Percentiles rank a stretch among this genome's conserved stretches.
These are phyloP conservation scores for Willowsia nigromaculata DNA, from an alignment of 2,888 invertebrate species.

Conservation along the genomic window DNA sequence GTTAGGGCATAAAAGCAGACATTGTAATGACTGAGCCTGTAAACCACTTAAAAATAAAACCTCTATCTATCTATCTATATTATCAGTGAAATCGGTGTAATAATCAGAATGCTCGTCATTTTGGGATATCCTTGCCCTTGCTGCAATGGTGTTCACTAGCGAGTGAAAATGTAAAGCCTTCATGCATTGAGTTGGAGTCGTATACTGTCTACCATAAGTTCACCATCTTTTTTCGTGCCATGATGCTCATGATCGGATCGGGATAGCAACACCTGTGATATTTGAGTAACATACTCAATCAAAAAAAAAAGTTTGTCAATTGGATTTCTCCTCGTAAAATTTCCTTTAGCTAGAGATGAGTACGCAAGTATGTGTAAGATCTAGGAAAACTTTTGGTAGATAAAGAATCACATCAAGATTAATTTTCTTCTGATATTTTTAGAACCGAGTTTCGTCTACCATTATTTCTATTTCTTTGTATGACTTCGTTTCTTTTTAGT, in stretches of 20 bases:
- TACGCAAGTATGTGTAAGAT: background rate
- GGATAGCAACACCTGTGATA: slow-evolving; percentile 57
- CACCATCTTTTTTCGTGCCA: background rate
- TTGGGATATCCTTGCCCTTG: too few relatives aligned
- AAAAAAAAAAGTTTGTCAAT: slow-evolving; percentile 53
- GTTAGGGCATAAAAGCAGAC: too few relatives aligned
- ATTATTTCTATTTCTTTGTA: background rate
- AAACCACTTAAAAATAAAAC: too few relatives aligned
- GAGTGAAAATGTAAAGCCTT: too few relatives aligned
- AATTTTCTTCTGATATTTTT: slow-evolving; percentile 2
- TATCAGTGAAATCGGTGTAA: too few relatives aligned
- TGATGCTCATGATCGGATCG: background rate
- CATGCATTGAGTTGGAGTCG: too few relatives aligned
- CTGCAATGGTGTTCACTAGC: background rate
- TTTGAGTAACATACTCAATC: background rate
- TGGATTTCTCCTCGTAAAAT: slow-evolving; percentile 10
- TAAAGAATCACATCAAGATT: slow-evolving; percentile 26
- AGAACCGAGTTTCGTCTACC: background rate
- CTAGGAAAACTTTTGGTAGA: background rate
- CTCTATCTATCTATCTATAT: too few relatives aligned
- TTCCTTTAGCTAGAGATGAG: background rate
- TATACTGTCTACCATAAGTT: background rate
- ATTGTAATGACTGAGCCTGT: too few relatives aligned
- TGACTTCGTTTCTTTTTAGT: background rate
- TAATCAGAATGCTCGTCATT: too few relatives aligned